A percentile compares a stretch with the other conserved stretches of the same genome.
Evolutionary conservation across 2,888 invertebrate species (phyloP).

Genomic region (Nematopogon swammerdamellus): DNA sequence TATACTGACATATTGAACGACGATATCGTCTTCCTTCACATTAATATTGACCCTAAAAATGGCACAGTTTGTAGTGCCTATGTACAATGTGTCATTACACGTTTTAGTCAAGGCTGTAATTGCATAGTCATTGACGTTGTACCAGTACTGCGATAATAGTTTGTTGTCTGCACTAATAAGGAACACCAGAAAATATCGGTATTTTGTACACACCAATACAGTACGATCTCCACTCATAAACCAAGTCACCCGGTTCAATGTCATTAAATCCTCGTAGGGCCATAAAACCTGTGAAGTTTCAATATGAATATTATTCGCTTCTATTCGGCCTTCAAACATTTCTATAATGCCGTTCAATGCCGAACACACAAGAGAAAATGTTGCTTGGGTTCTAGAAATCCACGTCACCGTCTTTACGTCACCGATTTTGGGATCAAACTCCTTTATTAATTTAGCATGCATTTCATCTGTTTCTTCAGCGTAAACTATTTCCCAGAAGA

Average conservation of each 20-base stretch:
- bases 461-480: constrained; percentile 8
- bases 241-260: constrained; percentile 20
- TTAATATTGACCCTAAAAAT: constrained; percentile 23
- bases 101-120: constrained; percentile 24
- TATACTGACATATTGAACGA: constrained; percentile 13
- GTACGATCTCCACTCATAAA: constrained; percentile 18
- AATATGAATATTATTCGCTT: constrained; percentile 15
- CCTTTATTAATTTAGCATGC: constrained; percentile 15
- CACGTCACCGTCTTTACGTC: constrained; percentile 27
- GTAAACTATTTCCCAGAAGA: constrained; percentile 27
- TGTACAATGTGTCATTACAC: constrained; percentile 16
- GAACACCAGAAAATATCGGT: constrained; percentile 31
- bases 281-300: constrained; percentile 20
- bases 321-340: constrained; percentile 19
- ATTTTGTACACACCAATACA: constrained; percentile 28
- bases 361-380: constrained; percentile 23
- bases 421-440: constrained; percentile 15
- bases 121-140: constrained; percentile 33
- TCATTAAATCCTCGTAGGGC: constrained; percentile 33
- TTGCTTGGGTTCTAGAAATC: constrained; percentile 18
- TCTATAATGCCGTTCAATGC: constrained; percentile 26
- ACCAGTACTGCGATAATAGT: constrained; percentile 21
- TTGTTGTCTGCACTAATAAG: constrained; percentile 22
- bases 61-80: constrained; percentile 26
- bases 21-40: constrained; percentile 13